These are phyloP conservation scores for Teinopalpus imperialis DNA, from an alignment of 2,888 invertebrate species.

Conservation along the genomic window DNA sequence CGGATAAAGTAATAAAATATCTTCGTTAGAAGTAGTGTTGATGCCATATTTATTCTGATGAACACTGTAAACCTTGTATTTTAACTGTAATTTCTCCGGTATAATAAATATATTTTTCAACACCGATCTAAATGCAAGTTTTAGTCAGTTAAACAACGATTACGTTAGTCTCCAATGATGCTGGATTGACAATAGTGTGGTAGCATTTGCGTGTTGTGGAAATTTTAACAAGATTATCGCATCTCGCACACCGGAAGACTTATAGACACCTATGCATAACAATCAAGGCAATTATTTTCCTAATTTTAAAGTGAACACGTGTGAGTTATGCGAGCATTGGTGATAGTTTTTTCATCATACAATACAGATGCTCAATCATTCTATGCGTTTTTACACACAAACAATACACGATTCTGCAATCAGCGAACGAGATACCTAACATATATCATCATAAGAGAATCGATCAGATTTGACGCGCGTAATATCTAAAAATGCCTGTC, in stretches of 20 bases:
- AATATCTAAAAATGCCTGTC: conserved; percentile 11
- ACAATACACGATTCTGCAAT: too few species aligned
- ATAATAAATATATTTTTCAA: conserved; percentile 57
- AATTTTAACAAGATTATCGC: conserved; percentile 26
- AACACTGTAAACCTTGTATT: conserved; percentile 63
- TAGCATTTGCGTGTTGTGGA: conserved; percentile 48
- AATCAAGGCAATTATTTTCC: conserved; percentile 23
- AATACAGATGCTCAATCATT: background rate
- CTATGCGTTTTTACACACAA: too few species aligned
- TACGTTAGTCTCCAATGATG: conserved; percentile 13
- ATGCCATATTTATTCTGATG: conserved; percentile 31
- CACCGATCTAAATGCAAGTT: conserved; percentile 70
- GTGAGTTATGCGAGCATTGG: conserved; percentile 14
- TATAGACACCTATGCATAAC: conserved; percentile 20
- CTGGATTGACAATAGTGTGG: conserved; percentile 54
- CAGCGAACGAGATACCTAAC: conserved; percentile 10
- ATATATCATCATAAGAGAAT: conserved; percentile 17
- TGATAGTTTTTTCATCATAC: background rate
- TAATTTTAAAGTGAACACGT: conserved; percentile 26
- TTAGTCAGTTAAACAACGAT: conserved; percentile 54
- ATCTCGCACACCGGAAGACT: conserved; percentile 28
- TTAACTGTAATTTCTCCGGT: conserved; percentile 47
- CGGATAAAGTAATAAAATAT: conserved; percentile 27
- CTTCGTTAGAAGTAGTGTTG: conserved; percentile 18
- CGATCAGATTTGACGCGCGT: conserved; percentile 13